Evolutionary conservation across 2,113 vertebrate genomes (phyloP).

Genomic region (Psilopsiagon aymara): DNA sequence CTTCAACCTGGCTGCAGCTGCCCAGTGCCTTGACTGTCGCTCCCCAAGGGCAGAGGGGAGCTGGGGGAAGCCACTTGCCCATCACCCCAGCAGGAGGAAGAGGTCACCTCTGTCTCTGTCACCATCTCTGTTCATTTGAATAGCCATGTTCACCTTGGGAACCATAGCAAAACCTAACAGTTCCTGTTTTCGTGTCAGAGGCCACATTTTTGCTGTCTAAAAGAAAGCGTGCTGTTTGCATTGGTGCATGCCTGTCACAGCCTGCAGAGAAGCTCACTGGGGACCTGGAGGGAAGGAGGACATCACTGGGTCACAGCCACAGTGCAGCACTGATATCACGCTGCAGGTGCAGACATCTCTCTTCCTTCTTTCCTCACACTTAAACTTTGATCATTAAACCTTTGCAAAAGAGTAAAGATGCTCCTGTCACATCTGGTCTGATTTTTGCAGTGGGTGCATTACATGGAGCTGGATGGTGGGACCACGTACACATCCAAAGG

Average conservation of each 20-base stretch:
- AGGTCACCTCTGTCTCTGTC: background rate
- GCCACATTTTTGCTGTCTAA: background rate
- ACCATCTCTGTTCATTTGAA: rapidly evolving
- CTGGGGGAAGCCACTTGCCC: background rate
- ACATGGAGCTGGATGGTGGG: background rate
- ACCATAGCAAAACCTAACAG: background rate
- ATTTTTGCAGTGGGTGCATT: background rate
- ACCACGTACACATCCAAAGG: background rate
- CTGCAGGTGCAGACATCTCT: background rate
- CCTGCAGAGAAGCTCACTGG: background rate
- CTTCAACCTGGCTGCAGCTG: background rate
- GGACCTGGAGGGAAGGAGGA: background rate
- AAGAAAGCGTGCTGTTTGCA: background rate
- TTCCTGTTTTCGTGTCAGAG: background rate
- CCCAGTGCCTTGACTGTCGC: background rate
- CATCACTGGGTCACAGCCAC: background rate
- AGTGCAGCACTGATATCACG: rapidly evolving
- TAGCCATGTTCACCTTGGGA: background rate
- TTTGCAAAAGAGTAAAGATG: background rate
- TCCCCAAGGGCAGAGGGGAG: background rate
- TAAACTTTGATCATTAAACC: background rate
- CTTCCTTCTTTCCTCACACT: background rate
- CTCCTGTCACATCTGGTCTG: background rate
- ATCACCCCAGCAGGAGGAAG: background rate
- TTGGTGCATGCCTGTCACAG: background rate